Evolutionary conservation across 2,113 vertebrate genomes (phyloP).

Genomic region (Notechis scutatus): DNA sequence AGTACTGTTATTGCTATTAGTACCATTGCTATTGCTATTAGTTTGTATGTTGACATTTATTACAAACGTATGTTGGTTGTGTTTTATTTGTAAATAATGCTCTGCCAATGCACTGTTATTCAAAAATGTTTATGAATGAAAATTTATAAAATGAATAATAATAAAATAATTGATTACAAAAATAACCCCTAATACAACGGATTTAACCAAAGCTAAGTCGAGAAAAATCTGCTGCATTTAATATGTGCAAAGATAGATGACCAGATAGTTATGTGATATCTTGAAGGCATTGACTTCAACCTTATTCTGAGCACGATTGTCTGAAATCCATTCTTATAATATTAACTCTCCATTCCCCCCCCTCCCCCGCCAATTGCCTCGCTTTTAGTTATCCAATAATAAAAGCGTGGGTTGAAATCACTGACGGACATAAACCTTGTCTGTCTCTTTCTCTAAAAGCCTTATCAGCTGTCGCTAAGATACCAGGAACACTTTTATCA

Average conservation of each 20-base stretch:
- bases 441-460: conserved; percentile 6
- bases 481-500: conserved; percentile 36
- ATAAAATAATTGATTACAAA: too few relatives aligned
- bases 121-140: too few relatives aligned
- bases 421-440: background rate
- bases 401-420: background rate
- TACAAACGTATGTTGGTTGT: too few relatives aligned
- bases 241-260: background rate
- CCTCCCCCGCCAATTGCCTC: too few relatives aligned
- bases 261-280: background rate
- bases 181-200: background rate
- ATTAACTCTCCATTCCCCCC: too few relatives aligned
- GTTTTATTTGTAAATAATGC: too few relatives aligned
- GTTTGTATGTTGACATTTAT: too few relatives aligned
- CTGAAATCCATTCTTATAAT: background rate
- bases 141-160: too few relatives aligned
- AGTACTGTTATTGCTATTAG: too few relatives aligned
- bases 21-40: too few relatives aligned
- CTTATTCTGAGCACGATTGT: background rate
- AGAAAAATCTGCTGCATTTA: background rate
- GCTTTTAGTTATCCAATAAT: background rate
- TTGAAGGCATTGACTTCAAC: background rate
- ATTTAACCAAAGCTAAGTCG: background rate
- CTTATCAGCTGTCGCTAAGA: conserved; percentile 54
- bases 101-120: too few relatives aligned